Percentiles rank a stretch among this genome's conserved stretches.
phyloP scores from a whole-genome alignment of 2,113 vertebrate species.

The Vidua macroura region DNA sequence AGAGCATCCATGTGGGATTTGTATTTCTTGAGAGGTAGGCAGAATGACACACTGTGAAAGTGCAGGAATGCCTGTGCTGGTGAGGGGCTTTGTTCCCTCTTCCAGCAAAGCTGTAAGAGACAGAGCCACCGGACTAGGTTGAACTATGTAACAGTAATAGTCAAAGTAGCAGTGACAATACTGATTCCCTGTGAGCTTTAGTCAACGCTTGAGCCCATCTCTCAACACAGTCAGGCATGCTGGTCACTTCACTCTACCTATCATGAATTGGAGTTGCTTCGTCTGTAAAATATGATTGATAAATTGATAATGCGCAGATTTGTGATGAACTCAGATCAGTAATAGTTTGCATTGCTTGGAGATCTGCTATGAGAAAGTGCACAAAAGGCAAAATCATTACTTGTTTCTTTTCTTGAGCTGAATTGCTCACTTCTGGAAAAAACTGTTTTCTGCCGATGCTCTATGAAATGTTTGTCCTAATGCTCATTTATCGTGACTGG shows the following conservation, averaged over 20 bases:
- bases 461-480: slow-evolving; percentile 71
- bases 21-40: not conserved
- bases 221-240: not conserved
- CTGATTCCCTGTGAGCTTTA: not conserved
- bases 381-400: not conserved
- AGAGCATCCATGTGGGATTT: not conserved
- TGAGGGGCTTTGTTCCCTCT: not conserved
- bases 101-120: not conserved
- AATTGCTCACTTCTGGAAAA: slow-evolving; percentile 17
- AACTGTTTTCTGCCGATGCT: slow-evolving; percentile 38
- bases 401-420: slow-evolving; percentile 41
- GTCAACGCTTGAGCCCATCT: not conserved
- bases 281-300: not conserved
- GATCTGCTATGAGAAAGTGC: not conserved
- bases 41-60: not conserved
- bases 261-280: rapidly evolving
- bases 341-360: slow-evolving; percentile 10
- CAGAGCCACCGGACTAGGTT: not conserved
- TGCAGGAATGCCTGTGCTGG: not conserved
- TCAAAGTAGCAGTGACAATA: not conserved
- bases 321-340: not conserved
- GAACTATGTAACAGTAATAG: not conserved
- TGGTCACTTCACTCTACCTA: not conserved
- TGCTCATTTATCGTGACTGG: slow-evolving; percentile 71
- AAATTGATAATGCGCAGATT: not conserved